phyloP scores from a whole-genome alignment of 1,140 invertebrate species.

The Littorina saxatilis region DNA sequence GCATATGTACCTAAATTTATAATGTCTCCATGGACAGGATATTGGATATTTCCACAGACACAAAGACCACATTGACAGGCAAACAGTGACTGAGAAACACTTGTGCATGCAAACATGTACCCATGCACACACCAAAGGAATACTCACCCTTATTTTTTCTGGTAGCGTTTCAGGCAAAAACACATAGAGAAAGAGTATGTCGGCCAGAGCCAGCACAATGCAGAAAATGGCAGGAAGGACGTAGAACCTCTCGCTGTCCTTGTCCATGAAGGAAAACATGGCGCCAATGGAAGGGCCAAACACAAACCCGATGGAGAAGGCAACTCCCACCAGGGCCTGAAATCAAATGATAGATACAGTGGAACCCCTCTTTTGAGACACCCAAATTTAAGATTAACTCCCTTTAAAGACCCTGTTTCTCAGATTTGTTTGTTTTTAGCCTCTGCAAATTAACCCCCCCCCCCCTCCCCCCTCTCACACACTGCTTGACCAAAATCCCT shows the following conservation, averaged over 20 bases:
- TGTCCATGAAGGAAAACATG: conserved; percentile 85
- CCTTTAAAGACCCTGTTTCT: too few relatives aligned
- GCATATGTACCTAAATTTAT: too few relatives aligned
- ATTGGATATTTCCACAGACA: not conserved
- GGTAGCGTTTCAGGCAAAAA: conserved; percentile 92
- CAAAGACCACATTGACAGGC: not conserved
- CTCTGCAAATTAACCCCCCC: too few relatives aligned
- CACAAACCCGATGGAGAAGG: conserved; percentile 98
- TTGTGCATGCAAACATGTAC: not conserved
- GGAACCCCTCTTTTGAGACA: too few relatives aligned
- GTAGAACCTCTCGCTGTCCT: conserved; percentile 83
- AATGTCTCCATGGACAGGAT: too few relatives aligned
- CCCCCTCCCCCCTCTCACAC: too few relatives aligned
- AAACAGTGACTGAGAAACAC: not conserved
- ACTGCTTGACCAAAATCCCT: too few relatives aligned
- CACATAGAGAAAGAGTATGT: conserved; percentile 87
- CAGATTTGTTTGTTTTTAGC: too few relatives aligned
- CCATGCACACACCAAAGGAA: not conserved
- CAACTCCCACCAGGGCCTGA: conserved; percentile 95
- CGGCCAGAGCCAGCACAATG: conserved; percentile 84
- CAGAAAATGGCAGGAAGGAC: conserved; percentile 91
- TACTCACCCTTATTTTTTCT: conserved; percentile 79
- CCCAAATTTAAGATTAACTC: too few relatives aligned
- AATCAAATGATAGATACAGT: conserved; percentile 59
- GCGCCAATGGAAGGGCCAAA: conserved; percentile 97